Percentiles rank a stretch among this genome's conserved stretches.
Conservation (phyloP, 2,113 vertebrate species). For the Chloebia gouldiae region DNA sequence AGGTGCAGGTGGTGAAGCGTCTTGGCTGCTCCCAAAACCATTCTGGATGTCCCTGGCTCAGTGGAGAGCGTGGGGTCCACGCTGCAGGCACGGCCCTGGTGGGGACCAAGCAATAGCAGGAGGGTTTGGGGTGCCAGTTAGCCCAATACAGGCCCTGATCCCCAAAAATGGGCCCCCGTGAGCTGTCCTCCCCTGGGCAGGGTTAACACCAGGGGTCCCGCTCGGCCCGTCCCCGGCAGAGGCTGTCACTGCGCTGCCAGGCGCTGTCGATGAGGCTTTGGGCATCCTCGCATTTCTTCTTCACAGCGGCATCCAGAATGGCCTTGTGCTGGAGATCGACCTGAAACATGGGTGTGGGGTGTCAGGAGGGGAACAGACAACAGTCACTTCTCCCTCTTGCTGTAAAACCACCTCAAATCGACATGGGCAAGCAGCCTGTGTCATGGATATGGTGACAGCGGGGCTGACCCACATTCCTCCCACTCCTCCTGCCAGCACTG, state of each 20-base stretch:
- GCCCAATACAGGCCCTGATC: neutral
- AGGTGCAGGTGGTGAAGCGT: neutral
- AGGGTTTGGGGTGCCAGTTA: neutral
- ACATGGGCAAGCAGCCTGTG: accelerated
- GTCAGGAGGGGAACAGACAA: neutral
- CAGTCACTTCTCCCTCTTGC: accelerated
- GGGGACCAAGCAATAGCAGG: neutral
- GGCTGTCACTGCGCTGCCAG: conserved; percentile 96
- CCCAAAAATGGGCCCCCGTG: accelerated
- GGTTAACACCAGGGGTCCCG: conserved; percentile 92
- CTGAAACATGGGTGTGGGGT: neutral
- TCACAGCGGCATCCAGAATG: conserved; percentile 52
- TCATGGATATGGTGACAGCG: accelerated
- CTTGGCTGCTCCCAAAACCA: neutral
- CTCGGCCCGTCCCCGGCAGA: conserved; percentile 88
- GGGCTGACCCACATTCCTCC: neutral
- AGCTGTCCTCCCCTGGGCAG: neutral
- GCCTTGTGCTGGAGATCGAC: conserved; percentile 73
- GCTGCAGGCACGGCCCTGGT: neutral
- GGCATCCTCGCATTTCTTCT: conserved; percentile 87
- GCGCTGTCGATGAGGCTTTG: conserved; percentile 87
- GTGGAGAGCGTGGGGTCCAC: accelerated
- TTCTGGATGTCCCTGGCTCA: accelerated
- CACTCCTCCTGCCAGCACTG: accelerated
- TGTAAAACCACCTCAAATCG: neutral